These are phyloP conservation scores for Bothrops jararaca DNA, from an alignment of 2,113 vertebrate species.

Conservation along the genomic window DNA sequence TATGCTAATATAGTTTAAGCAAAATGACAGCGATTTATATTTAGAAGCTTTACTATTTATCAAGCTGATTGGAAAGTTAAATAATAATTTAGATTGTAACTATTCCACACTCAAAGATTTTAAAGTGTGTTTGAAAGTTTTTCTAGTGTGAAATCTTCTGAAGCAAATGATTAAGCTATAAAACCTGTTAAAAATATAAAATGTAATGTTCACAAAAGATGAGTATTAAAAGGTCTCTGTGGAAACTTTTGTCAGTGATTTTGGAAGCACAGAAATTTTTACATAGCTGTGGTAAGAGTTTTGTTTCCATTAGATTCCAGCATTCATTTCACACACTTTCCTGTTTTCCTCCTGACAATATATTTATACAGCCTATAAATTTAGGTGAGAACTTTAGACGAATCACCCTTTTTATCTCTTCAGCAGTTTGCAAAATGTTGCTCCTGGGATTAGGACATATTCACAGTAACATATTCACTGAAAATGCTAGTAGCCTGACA, in stretches of 20 bases:
- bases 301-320: constrained; percentile 19
- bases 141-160: constrained; percentile 41
- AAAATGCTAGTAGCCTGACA: not conserved
- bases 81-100: constrained; percentile 6
- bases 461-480: constrained; percentile 9
- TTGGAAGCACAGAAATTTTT: constrained; percentile 49
- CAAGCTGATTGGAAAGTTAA: not conserved
- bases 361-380: constrained; percentile 1
- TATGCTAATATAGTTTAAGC: not conserved
- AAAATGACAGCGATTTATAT: not conserved
- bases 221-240: constrained; percentile 56
- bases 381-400: constrained; percentile 22
- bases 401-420: constrained; percentile 22
- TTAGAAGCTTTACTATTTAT: not conserved
- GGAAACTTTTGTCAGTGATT: constrained; percentile 53
- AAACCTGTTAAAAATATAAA: constrained; percentile 52
- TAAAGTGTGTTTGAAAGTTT: constrained; percentile 39
- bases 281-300: constrained; percentile 39
- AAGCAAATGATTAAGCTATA: constrained; percentile 49
- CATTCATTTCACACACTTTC: constrained; percentile 1
- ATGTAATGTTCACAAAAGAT: constrained; percentile 51
- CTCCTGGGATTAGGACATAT: constrained; percentile 16
- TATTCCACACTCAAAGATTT: constrained; percentile 20
- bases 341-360: not conserved
- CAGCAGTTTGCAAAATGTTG: not conserved